Conservation (phyloP, 2,797 vertebrate genomes). For the Paratrypauchen microcephalus region DNA sequence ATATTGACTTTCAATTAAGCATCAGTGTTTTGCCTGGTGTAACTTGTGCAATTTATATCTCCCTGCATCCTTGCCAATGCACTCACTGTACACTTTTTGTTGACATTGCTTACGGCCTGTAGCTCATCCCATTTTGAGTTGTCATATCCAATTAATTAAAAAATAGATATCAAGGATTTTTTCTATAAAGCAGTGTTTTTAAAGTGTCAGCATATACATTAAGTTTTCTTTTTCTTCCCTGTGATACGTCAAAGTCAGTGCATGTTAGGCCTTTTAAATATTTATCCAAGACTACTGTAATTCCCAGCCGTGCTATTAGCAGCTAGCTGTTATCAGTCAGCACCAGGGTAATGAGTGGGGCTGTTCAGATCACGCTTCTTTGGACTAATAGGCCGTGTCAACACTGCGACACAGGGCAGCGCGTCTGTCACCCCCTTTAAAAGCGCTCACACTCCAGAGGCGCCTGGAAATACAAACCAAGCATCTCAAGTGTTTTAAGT, state of each 20-base stretch:
- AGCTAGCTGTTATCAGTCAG: slow-evolving; percentile 73
- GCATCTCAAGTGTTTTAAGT: slow-evolving; percentile 25
- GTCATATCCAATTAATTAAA: not conserved
- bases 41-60: not conserved
- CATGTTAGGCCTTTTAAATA: slow-evolving; percentile 34
- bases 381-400: slow-evolving; percentile 73
- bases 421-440: slow-evolving; percentile 67
- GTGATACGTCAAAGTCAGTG: slow-evolving; percentile 7
- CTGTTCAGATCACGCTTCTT: slow-evolving; percentile 72
- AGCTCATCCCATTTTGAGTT: not conserved
- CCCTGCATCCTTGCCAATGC: not conserved
- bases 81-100: not conserved
- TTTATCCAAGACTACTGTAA: slow-evolving; percentile 51
- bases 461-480: slow-evolving; percentile 65
- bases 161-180: not conserved
- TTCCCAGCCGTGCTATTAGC: slow-evolving; percentile 68
- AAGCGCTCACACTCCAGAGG: slow-evolving; percentile 54
- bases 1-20: slow-evolving; percentile 11
- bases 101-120: not conserved
- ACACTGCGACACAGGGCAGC: slow-evolving; percentile 50
- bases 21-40: not conserved
- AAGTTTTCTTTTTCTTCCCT: slow-evolving; percentile 4
- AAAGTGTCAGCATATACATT: slow-evolving; percentile 27
- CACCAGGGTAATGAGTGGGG: slow-evolving; percentile 72
- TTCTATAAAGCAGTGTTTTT: slow-evolving; percentile 14